Conservation (phyloP, 1,140 invertebrate species). For the Drosophila orena region DNA sequence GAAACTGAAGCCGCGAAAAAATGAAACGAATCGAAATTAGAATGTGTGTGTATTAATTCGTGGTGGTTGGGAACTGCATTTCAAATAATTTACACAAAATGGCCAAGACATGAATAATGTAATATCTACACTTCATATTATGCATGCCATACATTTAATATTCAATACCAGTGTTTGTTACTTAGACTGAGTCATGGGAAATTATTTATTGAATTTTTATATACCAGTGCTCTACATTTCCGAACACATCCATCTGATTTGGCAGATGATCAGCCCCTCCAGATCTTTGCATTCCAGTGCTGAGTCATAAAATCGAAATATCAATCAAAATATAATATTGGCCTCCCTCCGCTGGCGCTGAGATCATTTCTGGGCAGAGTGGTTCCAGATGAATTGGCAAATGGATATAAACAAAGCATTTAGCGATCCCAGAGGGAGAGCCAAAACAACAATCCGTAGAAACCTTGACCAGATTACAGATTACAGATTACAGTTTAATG, state of each 20-base stretch:
- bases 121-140: too few species aligned
- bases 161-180: not conserved
- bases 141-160: not conserved
- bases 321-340: conserved; percentile 53
- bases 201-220: not conserved
- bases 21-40: conserved; percentile 26
- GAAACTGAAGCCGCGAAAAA: conserved; percentile 26
- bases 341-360: conserved; percentile 17
- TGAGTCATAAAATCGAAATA: conserved; percentile 58
- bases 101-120: too few species aligned
- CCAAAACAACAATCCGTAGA: conserved; percentile 38
- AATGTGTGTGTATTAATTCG: conserved; percentile 33
- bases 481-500: conserved; percentile 60
- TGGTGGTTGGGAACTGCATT: not conserved
- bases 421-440: conserved; percentile 12
- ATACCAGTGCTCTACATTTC: not conserved
- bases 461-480: conserved; percentile 80
- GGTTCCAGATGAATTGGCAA: conserved; percentile 30
- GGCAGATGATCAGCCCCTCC: conserved; percentile 14
- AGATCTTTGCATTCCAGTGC: conserved; percentile 9
- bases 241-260: conserved; percentile 3
- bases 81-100: not conserved
- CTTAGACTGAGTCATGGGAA: not conserved
- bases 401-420: conserved; percentile 63
- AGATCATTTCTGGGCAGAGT: conserved; percentile 16